A percentile compares a stretch with the other conserved stretches of the same genome.
phyloP scores from a whole-genome alignment of 2,113 vertebrate genomes.

The Chunga burmeisteri region DNA sequence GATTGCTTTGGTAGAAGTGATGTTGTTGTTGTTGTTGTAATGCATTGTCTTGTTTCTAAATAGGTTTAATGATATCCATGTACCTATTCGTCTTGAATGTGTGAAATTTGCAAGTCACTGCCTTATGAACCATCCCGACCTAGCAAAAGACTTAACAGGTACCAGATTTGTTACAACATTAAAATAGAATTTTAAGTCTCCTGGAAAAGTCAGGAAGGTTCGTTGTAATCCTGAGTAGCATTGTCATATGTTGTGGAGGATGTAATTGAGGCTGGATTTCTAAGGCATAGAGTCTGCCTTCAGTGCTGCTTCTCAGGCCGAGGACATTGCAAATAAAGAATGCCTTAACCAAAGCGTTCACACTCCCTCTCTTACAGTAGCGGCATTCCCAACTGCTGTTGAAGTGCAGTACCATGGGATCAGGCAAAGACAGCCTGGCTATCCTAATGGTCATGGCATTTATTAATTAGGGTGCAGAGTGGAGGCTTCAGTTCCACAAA shows the following conservation, averaged over 20 bases:
- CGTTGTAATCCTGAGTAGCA: not conserved
- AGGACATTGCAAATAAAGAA: not conserved
- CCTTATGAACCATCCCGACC: conserved; percentile 97
- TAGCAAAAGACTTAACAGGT: conserved; percentile 98
- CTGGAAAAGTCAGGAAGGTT: not conserved
- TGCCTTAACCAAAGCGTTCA: not conserved
- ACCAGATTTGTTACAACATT: not conserved
- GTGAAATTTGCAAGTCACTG: conserved; percentile 99
- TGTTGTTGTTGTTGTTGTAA: conserved; percentile 35
- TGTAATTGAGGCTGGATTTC: not conserved
- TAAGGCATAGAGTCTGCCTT: not conserved
- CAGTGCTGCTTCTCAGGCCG: not conserved
- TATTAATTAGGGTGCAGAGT: not conserved
- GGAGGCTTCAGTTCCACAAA: not conserved
- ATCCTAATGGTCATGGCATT: not conserved
- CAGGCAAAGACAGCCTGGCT: not conserved
- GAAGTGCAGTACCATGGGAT: not conserved
- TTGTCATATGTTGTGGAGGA: not conserved
- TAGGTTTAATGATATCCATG: conserved; percentile 99
- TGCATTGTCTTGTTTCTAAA: conserved; percentile 9
- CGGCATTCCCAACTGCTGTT: not conserved
- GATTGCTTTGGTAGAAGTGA: not conserved
- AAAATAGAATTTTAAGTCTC: not conserved
- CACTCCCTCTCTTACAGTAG: not conserved
- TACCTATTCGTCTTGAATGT: conserved; percentile 97